phyloP scores from a whole-genome alignment of 2,113 vertebrate species.

The Puntigrus tetrazona region DNA sequence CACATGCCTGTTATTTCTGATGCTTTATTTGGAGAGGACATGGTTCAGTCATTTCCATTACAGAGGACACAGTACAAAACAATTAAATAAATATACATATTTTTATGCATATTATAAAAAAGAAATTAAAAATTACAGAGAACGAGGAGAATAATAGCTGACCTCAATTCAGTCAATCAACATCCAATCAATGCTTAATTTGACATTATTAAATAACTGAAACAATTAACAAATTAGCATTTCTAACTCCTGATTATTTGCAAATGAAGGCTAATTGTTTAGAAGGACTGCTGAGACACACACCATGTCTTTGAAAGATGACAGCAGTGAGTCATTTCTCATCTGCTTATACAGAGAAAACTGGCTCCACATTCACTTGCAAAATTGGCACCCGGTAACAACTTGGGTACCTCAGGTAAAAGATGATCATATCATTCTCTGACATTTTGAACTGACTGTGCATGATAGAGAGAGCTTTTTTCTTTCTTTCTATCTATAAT shows the following conservation, averaged over 20 bases:
- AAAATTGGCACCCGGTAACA: neutral
- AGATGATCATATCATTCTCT: neutral
- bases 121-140: neutral
- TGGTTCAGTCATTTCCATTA: neutral
- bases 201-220: neutral
- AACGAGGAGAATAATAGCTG: neutral
- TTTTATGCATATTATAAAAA: neutral
- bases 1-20: conserved; percentile 25
- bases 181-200: neutral
- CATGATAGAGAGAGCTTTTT: too few species aligned
- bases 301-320: neutral
- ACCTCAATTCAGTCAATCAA: neutral
- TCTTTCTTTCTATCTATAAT: neutral
- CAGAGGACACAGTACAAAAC: neutral
- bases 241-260: neutral
- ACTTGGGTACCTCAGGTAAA: neutral
- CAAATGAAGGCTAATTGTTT: neutral
- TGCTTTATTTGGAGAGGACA: neutral
- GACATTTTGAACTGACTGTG: neutral
- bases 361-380: neutral
- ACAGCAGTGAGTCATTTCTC: neutral
- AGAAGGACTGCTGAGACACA: neutral
- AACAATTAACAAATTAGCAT: neutral
- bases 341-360: neutral
- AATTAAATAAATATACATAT: too few species aligned